A percentile compares a stretch with the other conserved stretches of the same genome.
Conservation (phyloP, 2,797 vertebrate species). For the Choloepus didactylus region DNA sequence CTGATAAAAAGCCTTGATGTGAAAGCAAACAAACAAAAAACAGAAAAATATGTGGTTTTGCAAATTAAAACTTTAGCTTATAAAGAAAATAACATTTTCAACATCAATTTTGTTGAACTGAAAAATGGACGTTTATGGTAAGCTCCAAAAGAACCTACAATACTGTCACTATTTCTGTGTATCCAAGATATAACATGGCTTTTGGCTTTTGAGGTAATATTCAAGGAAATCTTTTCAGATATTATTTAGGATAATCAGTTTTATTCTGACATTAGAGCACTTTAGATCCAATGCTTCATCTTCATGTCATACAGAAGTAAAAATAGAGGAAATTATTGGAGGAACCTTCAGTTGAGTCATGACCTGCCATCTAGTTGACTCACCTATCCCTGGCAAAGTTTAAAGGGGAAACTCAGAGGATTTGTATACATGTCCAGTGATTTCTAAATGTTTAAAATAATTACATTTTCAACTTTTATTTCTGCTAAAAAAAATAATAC, state of each 20-base stretch:
- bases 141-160: not conserved
- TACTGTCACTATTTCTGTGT: not conserved
- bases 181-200: not conserved
- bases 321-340: not conserved
- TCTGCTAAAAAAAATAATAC: not conserved
- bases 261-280: slow-evolving; percentile 14
- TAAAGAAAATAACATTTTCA: slow-evolving; percentile 5
- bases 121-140: not conserved
- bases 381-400: not conserved
- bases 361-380: not conserved
- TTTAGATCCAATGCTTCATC: slow-evolving; percentile 12
- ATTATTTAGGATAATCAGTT: slow-evolving; percentile 12
- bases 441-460: slow-evolving; percentile 38
- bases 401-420: not conserved
- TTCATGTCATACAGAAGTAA: not conserved
- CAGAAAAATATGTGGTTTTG: not conserved
- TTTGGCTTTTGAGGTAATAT: slow-evolving; percentile 3
- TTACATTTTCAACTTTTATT: not conserved
- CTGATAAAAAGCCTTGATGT: not conserved
- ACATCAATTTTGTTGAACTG: not conserved
- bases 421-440: not conserved
- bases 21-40: slow-evolving; percentile 29
- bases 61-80: not conserved
- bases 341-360: not conserved
- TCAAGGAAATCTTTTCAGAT: not conserved